Conservation (phyloP, 2,888 invertebrate species). For the Hedya salicella region DNA sequence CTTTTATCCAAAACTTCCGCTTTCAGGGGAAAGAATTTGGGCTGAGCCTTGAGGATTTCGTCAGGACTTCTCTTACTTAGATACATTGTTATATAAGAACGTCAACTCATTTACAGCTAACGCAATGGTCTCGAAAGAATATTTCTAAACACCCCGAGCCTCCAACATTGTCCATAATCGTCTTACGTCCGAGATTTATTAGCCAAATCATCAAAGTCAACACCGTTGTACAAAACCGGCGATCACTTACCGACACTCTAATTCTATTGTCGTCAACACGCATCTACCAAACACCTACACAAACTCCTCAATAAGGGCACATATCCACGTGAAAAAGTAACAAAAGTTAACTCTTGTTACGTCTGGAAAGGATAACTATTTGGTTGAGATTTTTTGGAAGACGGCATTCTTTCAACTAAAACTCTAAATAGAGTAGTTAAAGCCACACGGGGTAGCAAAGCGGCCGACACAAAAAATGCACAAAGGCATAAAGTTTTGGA, state of each 20-base stretch:
- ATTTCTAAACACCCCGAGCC: neutral
- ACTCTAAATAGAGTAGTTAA: slow-evolving; percentile 80
- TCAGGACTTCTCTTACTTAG: too few species aligned
- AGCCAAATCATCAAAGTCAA: slow-evolving; percentile 74
- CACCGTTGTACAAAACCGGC: slow-evolving; percentile 74
- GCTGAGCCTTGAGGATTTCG: too few species aligned
- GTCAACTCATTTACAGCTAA: neutral
- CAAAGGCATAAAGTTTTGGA: slow-evolving; percentile 80
- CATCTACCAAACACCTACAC: slow-evolving; percentile 66
- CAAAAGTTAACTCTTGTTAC: slow-evolving; percentile 26
- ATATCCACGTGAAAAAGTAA: slow-evolving; percentile 45
- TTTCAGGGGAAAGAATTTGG: too few species aligned
- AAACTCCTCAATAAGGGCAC: slow-evolving; percentile 44
- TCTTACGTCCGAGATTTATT: slow-evolving; percentile 69
- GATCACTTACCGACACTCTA: slow-evolving; percentile 78
- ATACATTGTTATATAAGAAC: neutral
- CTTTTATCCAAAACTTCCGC: too few species aligned
- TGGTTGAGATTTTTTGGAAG: slow-evolving; percentile 48
- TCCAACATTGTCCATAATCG: slow-evolving; percentile 60
- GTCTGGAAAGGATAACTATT: slow-evolving; percentile 39
- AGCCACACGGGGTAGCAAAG: slow-evolving; percentile 75
- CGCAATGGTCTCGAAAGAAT: neutral
- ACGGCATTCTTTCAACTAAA: slow-evolving; percentile 73
- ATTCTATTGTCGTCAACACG: slow-evolving; percentile 81
- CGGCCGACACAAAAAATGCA: slow-evolving; percentile 77